Conservation (phyloP, 2,797 vertebrate genomes). For the Oreochromis mossambicus region DNA sequence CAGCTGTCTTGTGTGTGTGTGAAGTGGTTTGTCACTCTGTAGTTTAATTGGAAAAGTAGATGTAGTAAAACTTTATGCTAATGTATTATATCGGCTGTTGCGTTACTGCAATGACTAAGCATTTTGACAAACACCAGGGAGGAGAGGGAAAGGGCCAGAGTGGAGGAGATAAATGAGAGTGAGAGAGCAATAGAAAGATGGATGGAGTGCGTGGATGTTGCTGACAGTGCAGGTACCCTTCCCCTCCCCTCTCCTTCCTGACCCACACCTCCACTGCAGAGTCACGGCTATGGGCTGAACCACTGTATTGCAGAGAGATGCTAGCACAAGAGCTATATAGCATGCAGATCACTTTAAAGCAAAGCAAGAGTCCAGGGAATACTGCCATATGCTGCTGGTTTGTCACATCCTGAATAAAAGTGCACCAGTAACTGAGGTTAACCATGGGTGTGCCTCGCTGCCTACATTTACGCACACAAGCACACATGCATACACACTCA, state of each 20-base stretch:
- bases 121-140: conserved; percentile 40
- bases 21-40: neutral
- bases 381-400: conserved; percentile 63
- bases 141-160: conserved; percentile 23
- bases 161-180: conserved; percentile 29
- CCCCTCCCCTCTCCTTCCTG: conserved; percentile 51
- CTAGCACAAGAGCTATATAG: neutral
- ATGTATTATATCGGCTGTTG: conserved; percentile 49
- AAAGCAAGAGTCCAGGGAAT: conserved; percentile 10
- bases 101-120: conserved; percentile 72
- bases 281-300: conserved; percentile 59
- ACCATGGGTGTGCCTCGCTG: conserved; percentile 69
- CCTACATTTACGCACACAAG: conserved; percentile 25
- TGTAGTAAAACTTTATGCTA: conserved; percentile 17
- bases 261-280: conserved; percentile 69
- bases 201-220: conserved; percentile 64
- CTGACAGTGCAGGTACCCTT: conserved; percentile 66
- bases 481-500: conserved; percentile 6
- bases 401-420: conserved; percentile 61
- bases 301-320: conserved; percentile 40
- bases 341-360: conserved; percentile 26
- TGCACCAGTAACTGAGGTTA: conserved; percentile 70
- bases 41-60: conserved; percentile 6
- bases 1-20: neutral
- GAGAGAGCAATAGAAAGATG: conserved; percentile 49